A percentile compares a stretch with the other conserved stretches of the same genome.
Evolutionary conservation across 1,140 invertebrate species (phyloP).

Genomic region (Planococcus citri): DNA sequence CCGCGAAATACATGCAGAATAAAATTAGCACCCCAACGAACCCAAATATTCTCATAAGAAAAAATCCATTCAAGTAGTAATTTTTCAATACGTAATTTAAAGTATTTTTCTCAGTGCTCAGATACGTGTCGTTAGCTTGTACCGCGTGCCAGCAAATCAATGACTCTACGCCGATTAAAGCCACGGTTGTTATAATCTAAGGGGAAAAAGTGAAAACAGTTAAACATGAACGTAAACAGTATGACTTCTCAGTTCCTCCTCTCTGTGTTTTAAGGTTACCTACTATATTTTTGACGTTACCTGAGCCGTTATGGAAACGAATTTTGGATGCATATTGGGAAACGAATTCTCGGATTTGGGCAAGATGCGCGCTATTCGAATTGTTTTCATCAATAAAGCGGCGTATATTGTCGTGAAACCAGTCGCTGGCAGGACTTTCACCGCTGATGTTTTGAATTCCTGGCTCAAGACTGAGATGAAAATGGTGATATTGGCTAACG

Average conservation of each 20-base stretch:
- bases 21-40: constrained; percentile 56
- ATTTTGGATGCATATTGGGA: not conserved
- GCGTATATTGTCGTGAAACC: constrained; percentile 83
- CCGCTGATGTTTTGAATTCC: not conserved
- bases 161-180: too few relatives aligned
- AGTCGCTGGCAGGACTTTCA: not conserved
- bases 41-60: constrained; percentile 67
- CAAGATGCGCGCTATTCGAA: too few relatives aligned
- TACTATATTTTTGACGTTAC: too few relatives aligned
- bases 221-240: too few relatives aligned
- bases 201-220: too few relatives aligned
- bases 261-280: too few relatives aligned
- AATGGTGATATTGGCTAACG: constrained; percentile 40
- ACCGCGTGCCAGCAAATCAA: not conserved
- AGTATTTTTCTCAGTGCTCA: not conserved
- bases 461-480: constrained; percentile 34
- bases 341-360: constrained; percentile 42
- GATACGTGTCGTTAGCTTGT: not conserved
- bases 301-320: constrained; percentile 51
- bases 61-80: constrained; percentile 52
- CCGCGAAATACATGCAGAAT: constrained; percentile 58
- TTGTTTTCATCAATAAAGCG: constrained; percentile 80
- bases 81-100: not conserved
- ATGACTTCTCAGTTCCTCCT: too few relatives aligned
- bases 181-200: too few relatives aligned